Evolutionary conservation across 2,888 invertebrate species (phyloP), one percentile per base, ranked within the genome.

Genomic region (Rhyacophila evoluta): DNA sequence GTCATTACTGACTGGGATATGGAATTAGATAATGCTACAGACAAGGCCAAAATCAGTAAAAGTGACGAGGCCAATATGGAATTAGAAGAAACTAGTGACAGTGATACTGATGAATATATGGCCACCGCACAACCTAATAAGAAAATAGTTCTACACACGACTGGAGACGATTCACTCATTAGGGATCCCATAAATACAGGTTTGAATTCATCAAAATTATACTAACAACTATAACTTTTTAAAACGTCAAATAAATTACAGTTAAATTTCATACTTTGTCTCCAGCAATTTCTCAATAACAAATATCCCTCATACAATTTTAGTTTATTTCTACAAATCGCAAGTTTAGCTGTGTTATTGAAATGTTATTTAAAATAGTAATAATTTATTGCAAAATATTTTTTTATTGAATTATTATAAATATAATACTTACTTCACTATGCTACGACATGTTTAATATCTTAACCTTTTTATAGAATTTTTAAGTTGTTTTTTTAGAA

Each of bases 1-100:
- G 88, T 87, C 81, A 88, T 88, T 76, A 87, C 89, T 1, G 92
- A 92, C 83, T 92, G 92, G 92, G 92, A 92, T 84, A 91, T 91
- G 87, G 92, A 92, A 84, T 84, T 92, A 67, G 92, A 92, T 81
- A 89, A 91, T 80, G 91, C 87, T 15, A 84, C 87, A n/a, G 85
- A 86, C 33, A 89, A 89, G 80, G 87, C 86, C 15, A 89, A 89
- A 83, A 87, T 87, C 72, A 68, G 37, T 15, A 77, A 81, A 75
- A 75, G 41, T 8, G 75, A 79, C 28, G 87, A 87, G 38, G 84
- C 89, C 83, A 89, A 89, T 81, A 82, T 90, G 77, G 90, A 89
- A 82, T 84, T 90, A 75, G 90, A 89, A 70, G 89, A 89, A 89
- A 90, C 90, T 12, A 90, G 89, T 83, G 90, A 89, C 78, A 89